Conservation (phyloP, 2,888 invertebrate genomes). For the Mythimna loreyi region DNA sequence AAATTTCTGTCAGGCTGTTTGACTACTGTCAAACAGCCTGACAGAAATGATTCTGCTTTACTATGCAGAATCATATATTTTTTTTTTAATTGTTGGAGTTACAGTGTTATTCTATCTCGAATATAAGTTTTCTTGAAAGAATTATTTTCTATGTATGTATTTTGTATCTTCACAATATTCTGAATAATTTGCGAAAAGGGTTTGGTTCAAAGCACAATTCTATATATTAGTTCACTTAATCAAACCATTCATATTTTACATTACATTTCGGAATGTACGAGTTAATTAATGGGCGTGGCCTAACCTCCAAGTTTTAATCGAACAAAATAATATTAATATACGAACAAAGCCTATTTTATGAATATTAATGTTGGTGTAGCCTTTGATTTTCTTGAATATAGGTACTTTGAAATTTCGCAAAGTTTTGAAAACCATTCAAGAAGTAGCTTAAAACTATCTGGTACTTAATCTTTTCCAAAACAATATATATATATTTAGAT, state of each 20-base stretch:
- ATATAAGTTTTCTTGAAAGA: not conserved
- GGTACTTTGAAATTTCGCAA: slow-evolving; percentile 7
- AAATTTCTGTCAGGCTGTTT: too few species aligned
- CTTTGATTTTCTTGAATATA: not conserved
- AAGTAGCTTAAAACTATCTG: not conserved
- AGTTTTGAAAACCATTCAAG: not conserved
- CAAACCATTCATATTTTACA: slow-evolving; percentile 51
- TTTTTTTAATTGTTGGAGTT: too few species aligned
- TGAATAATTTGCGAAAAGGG: slow-evolving; percentile 18
- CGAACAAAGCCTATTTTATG: slow-evolving; percentile 36
- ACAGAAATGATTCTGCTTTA: too few species aligned
- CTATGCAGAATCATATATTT: too few species aligned
- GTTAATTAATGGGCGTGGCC: slow-evolving; percentile 57
- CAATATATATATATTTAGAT: too few species aligned
- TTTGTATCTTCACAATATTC: not conserved
- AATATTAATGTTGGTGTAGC: slow-evolving; percentile 1
- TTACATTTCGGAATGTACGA: slow-evolving; percentile 48
- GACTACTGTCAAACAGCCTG: too few species aligned
- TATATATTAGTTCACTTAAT: slow-evolving; percentile 45
- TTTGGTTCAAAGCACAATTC: slow-evolving; percentile 16
- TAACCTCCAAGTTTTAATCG: slow-evolving; percentile 41
- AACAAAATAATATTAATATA: slow-evolving; percentile 44
- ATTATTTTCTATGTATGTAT: not conserved
- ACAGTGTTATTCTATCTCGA: too few species aligned
- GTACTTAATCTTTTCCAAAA: too few species aligned